Base-by-base conservation (phyloP, 53 echinoderm and acorn worm species). In the Glandiceps talaboti region DNA sequence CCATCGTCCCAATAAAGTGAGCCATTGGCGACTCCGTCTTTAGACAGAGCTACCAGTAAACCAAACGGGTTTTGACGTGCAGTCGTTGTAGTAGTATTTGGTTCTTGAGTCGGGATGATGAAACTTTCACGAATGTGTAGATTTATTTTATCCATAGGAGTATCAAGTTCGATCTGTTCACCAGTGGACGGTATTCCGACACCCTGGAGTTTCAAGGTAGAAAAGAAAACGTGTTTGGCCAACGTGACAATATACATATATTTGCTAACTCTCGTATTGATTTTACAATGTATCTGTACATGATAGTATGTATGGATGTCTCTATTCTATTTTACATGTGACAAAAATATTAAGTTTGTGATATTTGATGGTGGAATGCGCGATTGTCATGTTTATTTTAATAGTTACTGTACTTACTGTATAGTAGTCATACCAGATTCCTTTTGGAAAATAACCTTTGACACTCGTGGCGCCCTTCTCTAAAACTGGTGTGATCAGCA, bases 1-100 rank as follows among this genome's bases (percentile, higher is more conserved):
- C 94, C 94, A 77, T 94, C 94, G 74, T 94, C 94, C 94, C 94
- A 94, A 74, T 85, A 94, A 20, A 94, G 85, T 33, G 80, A 86
- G 0, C 94, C 94, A 1, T 26, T 77, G 27, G 94, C 94, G 32
- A 33, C 76, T 27, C 82, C 28, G 20, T 86, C 75, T 31, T 88
- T 85, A 64, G 88, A 90, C 6, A 94, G 74, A 30, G 94, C 94
- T 25, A 94, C 84, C 0, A 94, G 78, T 31, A 94, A 29, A 32
- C 94, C 92, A 77, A 94, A 83, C 0, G 90, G 90, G 26, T 91
- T 90, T 77, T 30, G 33, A 28, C n/a, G n/a, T n/a, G n/a, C n/a
- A n/a, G n/a, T n/a, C 28, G 86, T 85, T 1, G 94, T 94, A 28
- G 89, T 94, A 30, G 82, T 88, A 26, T 87, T 89, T 28, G 94